Base-by-base conservation (phyloP, 1,140 invertebrate species). In the Gonioctena quinquepunctata region DNA sequence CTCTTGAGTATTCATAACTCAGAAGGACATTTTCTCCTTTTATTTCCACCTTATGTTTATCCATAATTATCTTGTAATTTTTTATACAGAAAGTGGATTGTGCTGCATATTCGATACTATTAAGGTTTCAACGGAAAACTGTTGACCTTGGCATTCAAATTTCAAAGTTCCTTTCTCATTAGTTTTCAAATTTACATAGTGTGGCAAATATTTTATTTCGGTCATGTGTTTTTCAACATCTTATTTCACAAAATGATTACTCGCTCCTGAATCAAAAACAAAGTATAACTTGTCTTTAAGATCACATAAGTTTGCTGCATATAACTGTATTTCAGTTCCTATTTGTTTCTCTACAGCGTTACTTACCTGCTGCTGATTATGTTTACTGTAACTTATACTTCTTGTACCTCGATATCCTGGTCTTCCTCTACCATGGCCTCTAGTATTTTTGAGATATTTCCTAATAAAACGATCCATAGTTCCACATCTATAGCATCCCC, bases 71-170 rank as follows among this genome's bases (percentile, higher is more conserved):
- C 33, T 19, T 60, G 76, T 77, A 26, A 68, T 71, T 23, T 83
- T 80, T 25, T 78, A 80, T 49, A 79, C 80, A 76, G 0, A 82
- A 75, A 73, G 83, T 80, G 62, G 69, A 75, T 59, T 83, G 75
- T 82, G 22, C 59, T 81, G 66, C n/a, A n/a, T n/a, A n/a, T n/a
- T n/a, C n/a, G n/a, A n/a, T n/a, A 28, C 73, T 68, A 73, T 64
- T 71, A 71, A 73, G 11, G 27, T 67, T 76, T 74, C 23, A 79
- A 80, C 26, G 76, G 71, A 16, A 18, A 49, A 57, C 75, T 72
- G 28, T 59, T 77, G 7, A 57, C 69, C 62, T n/a, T n/a, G n/a
- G n/a, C n/a, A n/a, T n/a, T n/a, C n/a, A n/a, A n/a, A n/a, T n/a
- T n/a, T n/a, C n/a, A n/a, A n/a, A n/a, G n/a, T n/a, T n/a, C n/a